phyloP scores from a whole-genome alignment of 2,888 invertebrate species.

The Slavum lentiscoides region DNA sequence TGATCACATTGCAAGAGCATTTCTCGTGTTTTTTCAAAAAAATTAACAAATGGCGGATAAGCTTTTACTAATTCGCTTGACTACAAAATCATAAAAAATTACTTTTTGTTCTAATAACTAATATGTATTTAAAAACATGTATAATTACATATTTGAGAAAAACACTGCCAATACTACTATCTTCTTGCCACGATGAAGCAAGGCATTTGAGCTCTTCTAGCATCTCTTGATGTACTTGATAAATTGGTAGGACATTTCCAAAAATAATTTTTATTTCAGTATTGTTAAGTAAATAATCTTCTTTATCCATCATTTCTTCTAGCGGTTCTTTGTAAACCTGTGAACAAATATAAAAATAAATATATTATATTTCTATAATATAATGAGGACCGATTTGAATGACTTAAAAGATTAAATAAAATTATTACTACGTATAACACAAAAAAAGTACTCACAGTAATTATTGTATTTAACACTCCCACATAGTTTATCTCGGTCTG shows the following conservation, averaged over 20 bases:
- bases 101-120: background rate
- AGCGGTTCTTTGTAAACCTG: conserved; percentile 92
- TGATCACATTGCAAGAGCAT: conserved; percentile 88
- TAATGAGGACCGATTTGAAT: conserved; percentile 1
- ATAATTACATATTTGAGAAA: conserved; percentile 75
- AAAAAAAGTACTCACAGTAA: conserved; percentile 69
- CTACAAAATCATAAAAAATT: conserved; percentile 58
- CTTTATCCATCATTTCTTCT: conserved; percentile 82
- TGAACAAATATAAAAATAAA: conserved; percentile 56
- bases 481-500: conserved; percentile 98
- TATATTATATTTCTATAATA: background rate
- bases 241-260: conserved; percentile 91
- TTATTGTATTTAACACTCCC: conserved; percentile 88
- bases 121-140: background rate
- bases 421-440: background rate
- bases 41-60: conserved; percentile 97
- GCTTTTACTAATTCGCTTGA: conserved; percentile 87
- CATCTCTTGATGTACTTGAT: conserved; percentile 85
- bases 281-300: conserved; percentile 78
- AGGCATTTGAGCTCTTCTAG: conserved; percentile 66
- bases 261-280: conserved; percentile 94
- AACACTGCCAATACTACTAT: conserved; percentile 82
- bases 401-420: background rate
- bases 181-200: conserved; percentile 84
- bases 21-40: conserved; percentile 95